phyloP scores from a whole-genome alignment of 1,140 invertebrate genomes.

The Drosophila littoralis region DNA sequence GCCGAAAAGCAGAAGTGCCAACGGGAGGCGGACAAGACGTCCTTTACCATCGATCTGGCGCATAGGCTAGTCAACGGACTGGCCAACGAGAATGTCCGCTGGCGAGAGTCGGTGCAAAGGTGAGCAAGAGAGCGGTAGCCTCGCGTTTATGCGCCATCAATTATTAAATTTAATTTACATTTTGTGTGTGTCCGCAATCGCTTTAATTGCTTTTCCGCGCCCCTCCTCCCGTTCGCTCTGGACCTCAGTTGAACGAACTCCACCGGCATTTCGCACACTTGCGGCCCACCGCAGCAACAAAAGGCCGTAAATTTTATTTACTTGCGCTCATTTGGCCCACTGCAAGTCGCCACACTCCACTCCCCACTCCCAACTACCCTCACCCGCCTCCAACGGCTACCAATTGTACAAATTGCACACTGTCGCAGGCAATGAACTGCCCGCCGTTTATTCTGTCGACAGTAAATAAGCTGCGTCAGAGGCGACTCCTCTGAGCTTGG shows the following conservation, averaged over 20 bases:
- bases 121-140: constrained; percentile 33
- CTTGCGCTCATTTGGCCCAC: constrained; percentile 63
- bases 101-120: constrained; percentile 84
- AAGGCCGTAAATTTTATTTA: constrained; percentile 81
- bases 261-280: constrained; percentile 52
- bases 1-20: constrained; percentile 95
- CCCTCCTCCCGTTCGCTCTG: not conserved
- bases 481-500: constrained; percentile 18
- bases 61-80: constrained; percentile 97
- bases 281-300: constrained; percentile 72
- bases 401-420: constrained; percentile 55
- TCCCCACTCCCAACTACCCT: not conserved
- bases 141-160: constrained; percentile 75
- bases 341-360: constrained; percentile 1
- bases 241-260: constrained; percentile 20
- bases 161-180: constrained; percentile 83
- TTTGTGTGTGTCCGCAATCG: constrained; percentile 70
- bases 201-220: constrained; percentile 70
- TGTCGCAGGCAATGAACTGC: constrained; percentile 57
- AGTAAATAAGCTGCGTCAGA: constrained; percentile 44
- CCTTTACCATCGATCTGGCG: constrained; percentile 94
- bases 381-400: constrained; percentile 8
- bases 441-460: constrained; percentile 47
- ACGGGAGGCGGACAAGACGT: constrained; percentile 93
- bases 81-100: constrained; percentile 95